phyloP scores from a whole-genome alignment of 1,140 invertebrate genomes.

The Telenomus remus region DNA sequence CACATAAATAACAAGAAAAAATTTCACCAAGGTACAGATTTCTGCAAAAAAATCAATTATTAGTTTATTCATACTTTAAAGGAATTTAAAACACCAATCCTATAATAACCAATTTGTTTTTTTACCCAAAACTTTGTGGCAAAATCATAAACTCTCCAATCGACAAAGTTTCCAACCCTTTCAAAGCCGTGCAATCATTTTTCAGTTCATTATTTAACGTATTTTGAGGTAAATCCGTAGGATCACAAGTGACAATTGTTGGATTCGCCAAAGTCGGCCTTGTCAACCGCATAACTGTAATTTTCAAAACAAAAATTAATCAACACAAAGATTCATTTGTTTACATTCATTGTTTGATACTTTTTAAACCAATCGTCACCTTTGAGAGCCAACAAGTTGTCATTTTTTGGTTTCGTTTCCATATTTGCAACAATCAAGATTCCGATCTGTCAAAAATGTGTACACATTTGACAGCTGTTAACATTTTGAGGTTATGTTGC shows the following conservation, averaged over 20 bases:
- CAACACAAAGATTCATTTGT: background rate
- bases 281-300: conserved; percentile 93
- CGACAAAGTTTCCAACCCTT: conserved; percentile 87
- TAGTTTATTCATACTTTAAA: background rate
- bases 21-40: conserved; percentile 95
- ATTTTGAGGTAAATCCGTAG: conserved; percentile 88
- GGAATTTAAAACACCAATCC: background rate
- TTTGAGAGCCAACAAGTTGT: conserved; percentile 17
- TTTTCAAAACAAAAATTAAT: background rate
- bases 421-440: background rate
- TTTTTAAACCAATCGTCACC: conserved; percentile 11
- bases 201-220: conserved; percentile 85
- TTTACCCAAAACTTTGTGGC: conserved; percentile 95
- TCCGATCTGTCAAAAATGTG: too few relatives aligned
- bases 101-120: too few relatives aligned
- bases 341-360: too few relatives aligned
- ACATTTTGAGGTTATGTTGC: too few relatives aligned
- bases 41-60: conserved; percentile 69
- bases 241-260: conserved; percentile 87
- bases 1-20: conserved; percentile 97
- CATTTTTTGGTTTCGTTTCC: conserved; percentile 14
- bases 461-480: too few relatives aligned
- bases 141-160: conserved; percentile 92
- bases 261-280: conserved; percentile 89
- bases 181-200: conserved; percentile 85